Evolutionary conservation across 1,140 invertebrate species (phyloP), one percentile per base, ranked within the genome.

Genomic region (Caenorhabditis briggsae): DNA sequence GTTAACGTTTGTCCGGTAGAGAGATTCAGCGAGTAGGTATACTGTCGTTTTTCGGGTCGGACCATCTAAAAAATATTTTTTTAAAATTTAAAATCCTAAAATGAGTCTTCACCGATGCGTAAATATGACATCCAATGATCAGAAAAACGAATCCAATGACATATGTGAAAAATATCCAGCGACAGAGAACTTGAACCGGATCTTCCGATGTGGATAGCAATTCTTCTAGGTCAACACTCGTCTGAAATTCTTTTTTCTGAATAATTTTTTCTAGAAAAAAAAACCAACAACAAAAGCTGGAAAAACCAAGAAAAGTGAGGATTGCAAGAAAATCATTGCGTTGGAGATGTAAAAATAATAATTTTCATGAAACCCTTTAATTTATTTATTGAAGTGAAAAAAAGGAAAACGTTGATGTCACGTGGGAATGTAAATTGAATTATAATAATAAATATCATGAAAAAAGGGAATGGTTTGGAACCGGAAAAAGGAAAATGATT

Each of bases 281-380:
- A 33, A 50, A 78, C 70, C 50, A 11, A 78, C 70, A 50, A 50
- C 70, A n/a, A 78, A 11, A 2, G 8, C n/a, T n/a, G 70, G 70
- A 78, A 50, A 50, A 78, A 78, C 23, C 18, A 23, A 11, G 11
- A 78, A 78, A 48, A 78, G 70, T 48, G 46, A 50, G 9, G n/a
- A 78, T 78, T 48, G 18, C 43, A 78, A 78, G 18, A 46, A 78
- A 50, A 78, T 50, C 70, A 78, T 78, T 16, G 53, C 9, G 70
- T 25, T 23, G 46, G 53, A 53, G 16, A 43, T 53, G 70, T 46
- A n/a, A 46, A 18, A 78, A 23, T 50, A 23, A 23, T 46, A 23
- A 12, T 53, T 53, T 16, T 14, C 23, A 23, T 12, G 5, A 25
- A 78, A 50, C 3, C n/a, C 33, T 14, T 11, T 12, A 5, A 46